Evolutionary conservation across 2,888 invertebrate species (phyloP).

Genomic region (Amaurobius ferox): DNA sequence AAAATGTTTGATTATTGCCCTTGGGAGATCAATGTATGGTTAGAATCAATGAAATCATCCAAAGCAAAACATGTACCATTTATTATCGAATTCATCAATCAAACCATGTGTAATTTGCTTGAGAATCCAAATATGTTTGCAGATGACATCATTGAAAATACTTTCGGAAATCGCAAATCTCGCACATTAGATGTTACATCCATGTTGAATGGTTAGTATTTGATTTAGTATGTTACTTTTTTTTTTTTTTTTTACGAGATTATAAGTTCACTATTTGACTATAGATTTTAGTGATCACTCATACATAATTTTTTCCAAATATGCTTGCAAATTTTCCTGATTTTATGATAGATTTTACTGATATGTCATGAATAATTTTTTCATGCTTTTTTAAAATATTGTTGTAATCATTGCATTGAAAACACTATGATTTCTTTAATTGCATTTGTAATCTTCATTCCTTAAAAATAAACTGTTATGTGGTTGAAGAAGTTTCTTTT

Average conservation of each 20-base stretch:
- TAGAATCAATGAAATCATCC: conserved; percentile 29
- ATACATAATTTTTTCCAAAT: no score
- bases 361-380: no score
- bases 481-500: no score
- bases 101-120: conserved; percentile 15
- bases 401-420: no score
- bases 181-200: not conserved
- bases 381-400: no score
- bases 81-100: conserved; percentile 37
- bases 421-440: no score
- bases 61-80: conserved; percentile 21
- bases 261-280: no score
- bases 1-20: conserved; percentile 56
- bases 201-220: not conserved
- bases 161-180: not conserved
- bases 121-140: conserved; percentile 24
- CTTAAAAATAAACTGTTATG: no score
- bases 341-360: no score
- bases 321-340: no score
- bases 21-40: conserved; percentile 59
- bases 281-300: no score
- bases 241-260: not conserved
- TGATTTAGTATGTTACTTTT: not conserved
- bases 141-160: conserved; percentile 23
- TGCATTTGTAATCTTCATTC: no score